Percentiles rank a stretch among this genome's conserved stretches.
These are phyloP conservation scores for Hemibagrus guttatus DNA, from an alignment of 2,797 vertebrate genomes.

Conservation along the genomic window DNA sequence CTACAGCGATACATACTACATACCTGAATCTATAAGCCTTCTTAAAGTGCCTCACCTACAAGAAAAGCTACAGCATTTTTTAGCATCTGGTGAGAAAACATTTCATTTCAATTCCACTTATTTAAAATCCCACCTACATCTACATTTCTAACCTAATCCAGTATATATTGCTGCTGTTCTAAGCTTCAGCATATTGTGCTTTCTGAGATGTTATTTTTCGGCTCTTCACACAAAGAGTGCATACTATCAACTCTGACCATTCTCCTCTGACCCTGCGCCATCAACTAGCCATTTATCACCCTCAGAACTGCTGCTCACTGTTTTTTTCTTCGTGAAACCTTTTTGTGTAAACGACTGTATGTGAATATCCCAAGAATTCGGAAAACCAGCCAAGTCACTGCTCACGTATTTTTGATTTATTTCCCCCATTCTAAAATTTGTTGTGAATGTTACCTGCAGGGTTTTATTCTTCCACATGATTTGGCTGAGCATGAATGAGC, in stretches of 20 bases:
- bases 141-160: not conserved
- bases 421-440: too few relatives aligned
- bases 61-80: not conserved
- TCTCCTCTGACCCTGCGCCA: not conserved
- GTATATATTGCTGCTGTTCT: not conserved
- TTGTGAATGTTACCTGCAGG: too few relatives aligned
- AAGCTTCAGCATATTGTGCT: not conserved
- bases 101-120: not conserved
- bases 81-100: not conserved
- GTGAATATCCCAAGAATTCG: not conserved
- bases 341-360: not conserved
- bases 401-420: not conserved
- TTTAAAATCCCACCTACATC: not conserved
- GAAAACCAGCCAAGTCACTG: not conserved
- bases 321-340: not conserved
- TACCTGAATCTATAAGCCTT: not conserved
- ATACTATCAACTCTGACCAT: not conserved
- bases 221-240: not conserved
- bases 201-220: slow-evolving; percentile 8
- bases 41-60: not conserved
- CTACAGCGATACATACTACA: not conserved
- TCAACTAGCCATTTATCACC: not conserved
- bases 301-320: too few relatives aligned
- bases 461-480: not conserved
- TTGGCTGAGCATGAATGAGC: not conserved